A percentile compares a stretch with the other conserved stretches of the same genome.
Conservation (phyloP, 2,113 vertebrate genomes). For the Phrynosoma blainvillii region DNA sequence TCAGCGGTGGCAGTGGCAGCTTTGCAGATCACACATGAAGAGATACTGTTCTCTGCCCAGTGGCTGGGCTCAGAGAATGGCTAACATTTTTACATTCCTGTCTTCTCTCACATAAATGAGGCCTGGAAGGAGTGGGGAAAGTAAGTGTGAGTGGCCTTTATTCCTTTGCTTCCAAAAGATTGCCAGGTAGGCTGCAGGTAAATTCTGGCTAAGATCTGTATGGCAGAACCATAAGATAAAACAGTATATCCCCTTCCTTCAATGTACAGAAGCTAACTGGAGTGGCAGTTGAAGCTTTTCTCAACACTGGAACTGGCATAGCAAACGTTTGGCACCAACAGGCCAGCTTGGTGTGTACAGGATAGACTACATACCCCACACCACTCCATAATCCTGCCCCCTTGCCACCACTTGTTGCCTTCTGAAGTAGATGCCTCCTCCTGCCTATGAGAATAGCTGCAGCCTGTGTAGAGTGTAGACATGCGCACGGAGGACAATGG, state of each 20-base stretch:
- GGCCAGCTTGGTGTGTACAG: too few relatives aligned
- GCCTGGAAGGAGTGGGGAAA: not conserved
- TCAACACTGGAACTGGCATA: too few relatives aligned
- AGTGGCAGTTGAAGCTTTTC: too few relatives aligned
- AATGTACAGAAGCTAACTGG: too few relatives aligned
- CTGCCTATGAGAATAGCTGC: too few relatives aligned
- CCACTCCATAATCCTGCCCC: too few relatives aligned
- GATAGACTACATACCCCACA: too few relatives aligned
- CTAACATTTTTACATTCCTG: not conserved
- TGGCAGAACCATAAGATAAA: not conserved
- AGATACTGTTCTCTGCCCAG: not conserved
- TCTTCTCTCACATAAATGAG: not conserved
- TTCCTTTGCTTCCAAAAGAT: not conserved
- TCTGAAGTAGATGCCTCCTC: too few relatives aligned
- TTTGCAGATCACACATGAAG: not conserved
- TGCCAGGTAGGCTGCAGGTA: not conserved
- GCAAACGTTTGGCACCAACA: too few relatives aligned
- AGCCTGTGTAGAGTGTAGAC: not conserved
- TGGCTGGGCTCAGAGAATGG: not conserved
- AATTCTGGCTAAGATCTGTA: not conserved
- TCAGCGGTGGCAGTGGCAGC: too few relatives aligned
- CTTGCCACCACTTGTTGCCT: too few relatives aligned
- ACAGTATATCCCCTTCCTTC: too few relatives aligned
- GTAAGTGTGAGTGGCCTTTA: not conserved
- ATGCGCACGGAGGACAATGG: not conserved